phyloP scores from a whole-genome alignment of 2,113 vertebrate species.

The Atractosteus spatula region DNA sequence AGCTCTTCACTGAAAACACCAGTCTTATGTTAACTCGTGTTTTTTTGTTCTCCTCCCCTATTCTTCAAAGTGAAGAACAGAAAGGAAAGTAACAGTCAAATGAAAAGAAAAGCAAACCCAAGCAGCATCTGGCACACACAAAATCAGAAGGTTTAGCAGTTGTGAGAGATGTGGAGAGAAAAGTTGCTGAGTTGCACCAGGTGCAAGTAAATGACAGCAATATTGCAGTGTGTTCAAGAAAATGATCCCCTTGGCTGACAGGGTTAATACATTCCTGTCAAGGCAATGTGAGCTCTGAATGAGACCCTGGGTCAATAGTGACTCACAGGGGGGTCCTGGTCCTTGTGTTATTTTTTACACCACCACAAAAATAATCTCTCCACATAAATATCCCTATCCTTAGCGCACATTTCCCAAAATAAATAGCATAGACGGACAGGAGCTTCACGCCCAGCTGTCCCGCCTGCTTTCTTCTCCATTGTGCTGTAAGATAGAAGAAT shows the following conservation, averaged over 20 bases:
- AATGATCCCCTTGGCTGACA: neutral
- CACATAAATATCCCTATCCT: slow-evolving; percentile 2
- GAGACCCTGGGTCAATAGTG: slow-evolving; percentile 3
- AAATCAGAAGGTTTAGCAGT: neutral
- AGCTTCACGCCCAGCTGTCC: neutral
- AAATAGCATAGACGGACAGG: neutral
- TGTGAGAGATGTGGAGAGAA: neutral
- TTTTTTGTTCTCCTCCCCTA: too few species aligned
- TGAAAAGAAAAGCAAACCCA: too few species aligned
- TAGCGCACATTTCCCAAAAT: neutral
- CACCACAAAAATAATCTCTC: neutral
- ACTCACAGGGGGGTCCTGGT: too few species aligned
- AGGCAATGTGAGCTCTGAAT: slow-evolving; percentile 5
- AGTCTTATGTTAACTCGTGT: too few species aligned
- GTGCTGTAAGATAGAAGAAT: neutral
- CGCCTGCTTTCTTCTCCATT: neutral
- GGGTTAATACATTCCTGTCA: slow-evolving; percentile 9
- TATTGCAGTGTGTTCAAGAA: neutral
- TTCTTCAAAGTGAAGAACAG: too few species aligned
- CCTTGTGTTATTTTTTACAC: slow-evolving; percentile 2
- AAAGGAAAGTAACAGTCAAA: too few species aligned
- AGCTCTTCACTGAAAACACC: too few species aligned
- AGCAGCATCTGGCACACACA: neutral
- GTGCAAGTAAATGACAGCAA: slow-evolving; percentile 9
- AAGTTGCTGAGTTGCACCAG: neutral